phyloP scores from a whole-genome alignment of 2,888 invertebrate genomes.

The Synergus itoensis region DNA sequence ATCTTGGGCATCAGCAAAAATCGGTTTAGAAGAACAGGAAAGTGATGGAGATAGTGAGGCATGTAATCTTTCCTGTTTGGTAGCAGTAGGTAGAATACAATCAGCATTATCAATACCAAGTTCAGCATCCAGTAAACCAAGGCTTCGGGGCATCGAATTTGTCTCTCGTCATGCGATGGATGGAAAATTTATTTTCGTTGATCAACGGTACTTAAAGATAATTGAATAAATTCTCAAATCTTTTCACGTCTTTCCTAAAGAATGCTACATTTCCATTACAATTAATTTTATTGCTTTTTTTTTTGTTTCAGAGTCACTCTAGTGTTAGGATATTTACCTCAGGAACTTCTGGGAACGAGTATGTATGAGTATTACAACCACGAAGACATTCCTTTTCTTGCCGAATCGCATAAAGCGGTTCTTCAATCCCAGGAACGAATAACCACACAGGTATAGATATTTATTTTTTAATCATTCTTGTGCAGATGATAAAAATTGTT shows the following conservation, averaged over 20 bases:
- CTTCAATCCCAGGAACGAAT: slow-evolving; percentile 83
- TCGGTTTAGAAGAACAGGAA: slow-evolving; percentile 84
- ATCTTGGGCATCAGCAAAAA: slow-evolving; percentile 92
- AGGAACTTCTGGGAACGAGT: slow-evolving; percentile 94
- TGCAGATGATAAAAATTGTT: neutral
- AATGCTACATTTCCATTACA: neutral
- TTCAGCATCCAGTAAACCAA: slow-evolving; percentile 74
- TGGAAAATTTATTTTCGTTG: slow-evolving; percentile 95
- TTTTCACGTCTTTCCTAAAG: no score
- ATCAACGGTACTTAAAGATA: slow-evolving; percentile 85
- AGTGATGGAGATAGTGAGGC: slow-evolving; percentile 81
- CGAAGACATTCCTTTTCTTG: slow-evolving; percentile 88
- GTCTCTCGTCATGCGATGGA: slow-evolving; percentile 92
- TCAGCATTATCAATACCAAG: slow-evolving; percentile 76
- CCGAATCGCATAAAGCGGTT: slow-evolving; percentile 90
- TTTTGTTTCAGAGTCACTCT: slow-evolving; percentile 87
- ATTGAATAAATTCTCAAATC: neutral
- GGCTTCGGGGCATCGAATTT: slow-evolving; percentile 85
- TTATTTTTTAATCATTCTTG: neutral
- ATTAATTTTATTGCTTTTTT: neutral
- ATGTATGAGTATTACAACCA: slow-evolving; percentile 95
- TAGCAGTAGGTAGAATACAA: slow-evolving; percentile 90
- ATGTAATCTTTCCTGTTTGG: slow-evolving; percentile 90
- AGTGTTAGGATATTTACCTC: slow-evolving; percentile 93
- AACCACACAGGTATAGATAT: slow-evolving; percentile 80